Conservation (phyloP, 2,797 vertebrate genomes). For the Carapus acus region DNA sequence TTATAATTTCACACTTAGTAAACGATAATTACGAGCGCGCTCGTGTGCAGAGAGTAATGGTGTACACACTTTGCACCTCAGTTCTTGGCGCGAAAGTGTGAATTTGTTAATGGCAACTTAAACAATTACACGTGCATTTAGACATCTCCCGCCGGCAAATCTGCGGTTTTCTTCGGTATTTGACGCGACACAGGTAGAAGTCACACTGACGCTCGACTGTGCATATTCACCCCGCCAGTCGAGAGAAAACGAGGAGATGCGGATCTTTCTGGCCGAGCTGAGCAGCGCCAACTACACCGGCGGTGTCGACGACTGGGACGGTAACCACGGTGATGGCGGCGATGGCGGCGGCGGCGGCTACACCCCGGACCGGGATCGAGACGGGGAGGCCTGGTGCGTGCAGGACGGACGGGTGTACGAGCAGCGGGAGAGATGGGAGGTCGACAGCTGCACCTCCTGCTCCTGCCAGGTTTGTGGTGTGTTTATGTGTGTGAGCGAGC, state of each 20-base stretch:
- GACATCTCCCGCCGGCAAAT: too few relatives aligned
- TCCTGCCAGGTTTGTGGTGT: conserved; percentile 78
- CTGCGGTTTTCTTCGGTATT: too few relatives aligned
- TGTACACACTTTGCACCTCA: neutral
- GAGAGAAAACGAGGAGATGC: conserved; percentile 87
- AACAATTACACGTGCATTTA: too few relatives aligned
- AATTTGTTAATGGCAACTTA: neutral
- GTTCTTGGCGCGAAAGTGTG: neutral
- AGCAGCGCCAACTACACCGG: conserved; percentile 58
- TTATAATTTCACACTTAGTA: neutral
- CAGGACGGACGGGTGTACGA: conserved; percentile 88
- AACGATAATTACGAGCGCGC: neutral
- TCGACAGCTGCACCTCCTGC: conserved; percentile 93
- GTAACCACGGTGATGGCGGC: neutral
- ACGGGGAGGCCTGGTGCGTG: conserved; percentile 80
- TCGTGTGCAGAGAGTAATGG: neutral
- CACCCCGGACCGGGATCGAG: conserved; percentile 44
- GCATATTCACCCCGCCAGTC: conserved; percentile 68
- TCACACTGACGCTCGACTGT: neutral
- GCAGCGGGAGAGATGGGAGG: conserved; percentile 87
- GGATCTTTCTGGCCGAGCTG: conserved; percentile 80
- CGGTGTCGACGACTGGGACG: neutral
- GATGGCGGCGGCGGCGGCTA: conserved; percentile 1
- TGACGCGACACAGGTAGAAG: too few relatives aligned
- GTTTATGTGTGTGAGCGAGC: too few relatives aligned